These are phyloP conservation scores for Fragum fragum DNA, from an alignment of 2,888 invertebrate genomes.

Conservation along the genomic window DNA sequence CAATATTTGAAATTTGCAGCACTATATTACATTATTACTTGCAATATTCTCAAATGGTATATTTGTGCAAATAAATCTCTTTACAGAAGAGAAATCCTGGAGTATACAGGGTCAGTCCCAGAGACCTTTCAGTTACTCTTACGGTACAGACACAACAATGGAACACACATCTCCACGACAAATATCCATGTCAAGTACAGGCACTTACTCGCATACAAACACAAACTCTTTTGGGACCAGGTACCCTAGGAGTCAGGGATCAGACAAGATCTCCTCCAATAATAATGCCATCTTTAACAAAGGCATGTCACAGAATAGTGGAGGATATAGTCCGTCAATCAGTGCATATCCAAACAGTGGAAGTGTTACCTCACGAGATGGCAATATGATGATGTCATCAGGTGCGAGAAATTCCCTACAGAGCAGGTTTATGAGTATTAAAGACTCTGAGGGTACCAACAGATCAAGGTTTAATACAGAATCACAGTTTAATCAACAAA, in stretches of 20 bases:
- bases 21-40: too few relatives aligned
- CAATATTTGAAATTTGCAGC: too few relatives aligned
- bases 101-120: conserved; percentile 25
- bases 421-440: conserved; percentile 13
- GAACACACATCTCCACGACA: conserved; percentile 54
- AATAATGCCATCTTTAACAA: conserved; percentile 41
- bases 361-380: conserved; percentile 13
- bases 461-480: conserved; percentile 22
- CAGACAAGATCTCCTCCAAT: conserved; percentile 32
- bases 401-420: background rate
- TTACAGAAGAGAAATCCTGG: conserved; percentile 46
- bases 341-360: conserved; percentile 31
- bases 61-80: too few relatives aligned
- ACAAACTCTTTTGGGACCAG: conserved; percentile 21
- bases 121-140: conserved; percentile 64
- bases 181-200: conserved; percentile 55
- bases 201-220: conserved; percentile 32
- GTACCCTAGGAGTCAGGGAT: conserved; percentile 30
- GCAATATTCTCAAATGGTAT: too few relatives aligned
- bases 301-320: conserved; percentile 27
- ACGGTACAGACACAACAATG: conserved; percentile 30
- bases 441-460: background rate
- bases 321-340: background rate
- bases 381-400: conserved; percentile 19
- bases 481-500: conserved; percentile 15